These are phyloP conservation scores for Okapia johnstoni DNA, from an alignment of 2,113 vertebrate species.

Conservation along the genomic window DNA sequence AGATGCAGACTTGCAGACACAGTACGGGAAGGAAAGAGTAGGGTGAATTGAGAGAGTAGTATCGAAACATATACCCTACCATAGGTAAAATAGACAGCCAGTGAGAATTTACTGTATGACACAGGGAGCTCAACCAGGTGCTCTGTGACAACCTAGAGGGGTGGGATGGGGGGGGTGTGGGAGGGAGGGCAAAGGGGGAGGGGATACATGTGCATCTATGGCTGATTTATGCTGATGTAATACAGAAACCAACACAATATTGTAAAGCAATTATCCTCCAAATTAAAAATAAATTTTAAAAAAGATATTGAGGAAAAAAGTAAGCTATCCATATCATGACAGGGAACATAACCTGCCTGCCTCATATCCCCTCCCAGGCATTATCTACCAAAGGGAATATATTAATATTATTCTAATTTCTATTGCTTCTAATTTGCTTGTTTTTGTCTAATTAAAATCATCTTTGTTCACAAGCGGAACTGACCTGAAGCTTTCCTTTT, in stretches of 20 bases:
- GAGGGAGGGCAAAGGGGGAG: too few species aligned
- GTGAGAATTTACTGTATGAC: too few species aligned
- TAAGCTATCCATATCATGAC: not conserved
- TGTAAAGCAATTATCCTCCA: not conserved
- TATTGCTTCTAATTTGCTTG: not conserved
- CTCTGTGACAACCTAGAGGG: too few species aligned
- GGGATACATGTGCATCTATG: not conserved
- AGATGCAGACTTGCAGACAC: not conserved
- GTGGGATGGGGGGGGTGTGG: too few species aligned
- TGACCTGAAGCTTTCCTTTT: not conserved
- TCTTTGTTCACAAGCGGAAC: not conserved
- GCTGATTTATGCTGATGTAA: not conserved
- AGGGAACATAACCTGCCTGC: not conserved
- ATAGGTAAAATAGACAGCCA: too few species aligned
- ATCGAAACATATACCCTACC: too few species aligned
- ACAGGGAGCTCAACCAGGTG: too few species aligned
- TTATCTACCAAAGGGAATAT: not conserved
- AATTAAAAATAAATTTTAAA: not conserved
- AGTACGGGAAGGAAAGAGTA: not conserved
- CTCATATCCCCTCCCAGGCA: not conserved
- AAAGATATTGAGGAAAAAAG: not conserved
- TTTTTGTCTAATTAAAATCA: not conserved
- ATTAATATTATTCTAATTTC: not conserved
- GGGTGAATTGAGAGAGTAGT: not conserved
- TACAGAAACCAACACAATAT: not conserved